phyloP scores from a whole-genome alignment of 2,797 vertebrate species.

The Lerista edwardsae region DNA sequence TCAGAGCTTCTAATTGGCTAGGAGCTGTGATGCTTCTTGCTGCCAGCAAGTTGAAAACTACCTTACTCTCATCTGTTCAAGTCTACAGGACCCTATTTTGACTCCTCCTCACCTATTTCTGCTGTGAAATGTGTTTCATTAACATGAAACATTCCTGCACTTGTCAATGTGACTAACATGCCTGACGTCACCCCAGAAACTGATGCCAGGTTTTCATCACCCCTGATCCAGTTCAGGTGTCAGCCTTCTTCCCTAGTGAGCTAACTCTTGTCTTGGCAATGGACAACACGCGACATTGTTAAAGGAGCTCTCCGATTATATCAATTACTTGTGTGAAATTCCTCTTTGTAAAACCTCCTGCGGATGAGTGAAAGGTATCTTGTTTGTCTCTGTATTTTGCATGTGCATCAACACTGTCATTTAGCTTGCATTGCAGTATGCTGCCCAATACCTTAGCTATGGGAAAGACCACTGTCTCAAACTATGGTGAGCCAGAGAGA shows the following conservation, averaged over 20 bases:
- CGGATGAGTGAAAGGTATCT: background rate
- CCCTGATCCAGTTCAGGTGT: background rate
- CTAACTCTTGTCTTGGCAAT: background rate
- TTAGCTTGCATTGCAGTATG: background rate
- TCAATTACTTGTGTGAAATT: background rate
- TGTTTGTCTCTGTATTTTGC: background rate
- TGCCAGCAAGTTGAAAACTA: background rate
- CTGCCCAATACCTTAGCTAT: background rate
- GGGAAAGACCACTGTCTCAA: no score
- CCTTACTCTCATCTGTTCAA: background rate
- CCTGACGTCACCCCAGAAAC: background rate
- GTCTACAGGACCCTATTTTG: background rate
- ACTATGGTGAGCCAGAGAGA: no score
- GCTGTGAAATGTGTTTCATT: no score
- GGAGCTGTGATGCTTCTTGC: background rate
- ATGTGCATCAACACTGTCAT: background rate
- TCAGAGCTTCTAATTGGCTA: background rate
- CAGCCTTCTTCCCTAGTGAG: background rate
- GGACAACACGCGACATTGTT: background rate
- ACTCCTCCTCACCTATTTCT: background rate
- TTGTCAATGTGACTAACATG: background rate
- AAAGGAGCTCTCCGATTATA: background rate
- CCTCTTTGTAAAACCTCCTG: background rate
- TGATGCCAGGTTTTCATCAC: background rate
- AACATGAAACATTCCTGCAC: background rate